Base-by-base conservation (phyloP, 2,113 vertebrate species). In the Strix uralensis region DNA sequence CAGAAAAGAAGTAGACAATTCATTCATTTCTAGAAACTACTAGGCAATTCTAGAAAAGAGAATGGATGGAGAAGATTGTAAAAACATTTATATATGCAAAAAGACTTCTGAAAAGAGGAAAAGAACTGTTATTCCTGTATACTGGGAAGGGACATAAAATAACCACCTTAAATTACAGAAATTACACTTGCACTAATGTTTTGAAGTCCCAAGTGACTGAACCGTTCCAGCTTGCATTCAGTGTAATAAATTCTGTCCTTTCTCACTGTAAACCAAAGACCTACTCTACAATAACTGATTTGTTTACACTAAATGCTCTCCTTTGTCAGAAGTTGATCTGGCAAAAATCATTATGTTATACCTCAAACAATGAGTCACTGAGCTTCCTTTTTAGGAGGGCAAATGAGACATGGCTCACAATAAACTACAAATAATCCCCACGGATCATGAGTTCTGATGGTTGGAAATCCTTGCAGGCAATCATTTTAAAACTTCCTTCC, bases 311-410 rank as follows among this genome's bases (percentile, higher is more conserved):
- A 82, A 91, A 81, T 66, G 55, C 21, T 80, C 52, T 93, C 66
- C 62, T 85, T 86, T 80, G 73, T 72, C 61, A 55, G 81, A 92
- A 62, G 65, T 69, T 27, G 46, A 62, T 73, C 73, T 94, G 78
- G 91, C 71, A 95, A 86, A 94, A 95, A 88, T 81, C 75, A 78
- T 59, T 70, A 47, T 80, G 63, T 91, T 95, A 34, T 55, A 69
- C 87, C 75, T 93, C 89, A 81, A 86, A 82, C 42, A 86, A 71
- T 91, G 81, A 97, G 61, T 91, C 88, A 95, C 49, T 19, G 32
- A 94, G 44, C 72, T 95, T 92, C 91, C 91, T 90, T 62, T 88
- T 80, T 5, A 78, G 63, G 36, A 95, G 78, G 61, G 90, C 55
- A 96, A 92, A 81, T 74, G 61, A 96, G 54, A 78, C 40, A 47